phyloP scores from a whole-genome alignment of 2,113 vertebrate species.

The Butorides virescens region DNA sequence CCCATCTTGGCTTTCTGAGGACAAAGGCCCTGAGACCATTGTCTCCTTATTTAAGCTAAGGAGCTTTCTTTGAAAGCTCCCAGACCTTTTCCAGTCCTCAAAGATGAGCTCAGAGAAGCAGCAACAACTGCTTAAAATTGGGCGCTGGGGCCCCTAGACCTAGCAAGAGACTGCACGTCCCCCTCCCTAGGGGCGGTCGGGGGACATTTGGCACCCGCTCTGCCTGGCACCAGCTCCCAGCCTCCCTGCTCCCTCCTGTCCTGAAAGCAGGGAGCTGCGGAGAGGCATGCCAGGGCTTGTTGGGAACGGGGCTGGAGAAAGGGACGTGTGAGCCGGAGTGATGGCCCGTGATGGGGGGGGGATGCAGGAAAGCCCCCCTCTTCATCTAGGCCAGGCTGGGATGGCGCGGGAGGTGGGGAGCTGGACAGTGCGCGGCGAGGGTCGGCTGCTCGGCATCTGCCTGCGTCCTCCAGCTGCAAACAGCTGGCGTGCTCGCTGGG shows the following conservation, averaged over 20 bases:
- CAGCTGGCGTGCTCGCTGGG: not conserved
- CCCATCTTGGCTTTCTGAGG: not conserved
- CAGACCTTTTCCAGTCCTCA: not conserved
- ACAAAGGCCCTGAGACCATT: not conserved
- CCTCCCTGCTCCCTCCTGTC: not conserved
- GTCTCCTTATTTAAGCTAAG: not conserved
- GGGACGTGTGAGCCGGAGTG: not conserved
- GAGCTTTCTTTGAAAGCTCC: not conserved
- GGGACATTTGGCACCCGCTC: not conserved
- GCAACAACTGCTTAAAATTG: not conserved
- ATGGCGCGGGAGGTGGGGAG: not conserved
- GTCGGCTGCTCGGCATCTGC: not conserved
- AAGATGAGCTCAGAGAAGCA: not conserved
- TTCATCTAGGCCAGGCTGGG: not conserved
- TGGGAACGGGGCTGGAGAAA: not conserved
- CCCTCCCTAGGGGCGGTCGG: not conserved
- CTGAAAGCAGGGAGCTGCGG: fast-evolving
- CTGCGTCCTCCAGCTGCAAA: not conserved
- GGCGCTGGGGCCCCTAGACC: not conserved
- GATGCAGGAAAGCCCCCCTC: not conserved
- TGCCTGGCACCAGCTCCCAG: not conserved
- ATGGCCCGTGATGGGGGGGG: not conserved
- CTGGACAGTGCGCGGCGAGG: fast-evolving
- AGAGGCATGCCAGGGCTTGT: not conserved
- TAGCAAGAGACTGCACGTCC: not conserved